phyloP scores from a whole-genome alignment of 2,113 vertebrate species.

The Thunnus maccoyii region DNA sequence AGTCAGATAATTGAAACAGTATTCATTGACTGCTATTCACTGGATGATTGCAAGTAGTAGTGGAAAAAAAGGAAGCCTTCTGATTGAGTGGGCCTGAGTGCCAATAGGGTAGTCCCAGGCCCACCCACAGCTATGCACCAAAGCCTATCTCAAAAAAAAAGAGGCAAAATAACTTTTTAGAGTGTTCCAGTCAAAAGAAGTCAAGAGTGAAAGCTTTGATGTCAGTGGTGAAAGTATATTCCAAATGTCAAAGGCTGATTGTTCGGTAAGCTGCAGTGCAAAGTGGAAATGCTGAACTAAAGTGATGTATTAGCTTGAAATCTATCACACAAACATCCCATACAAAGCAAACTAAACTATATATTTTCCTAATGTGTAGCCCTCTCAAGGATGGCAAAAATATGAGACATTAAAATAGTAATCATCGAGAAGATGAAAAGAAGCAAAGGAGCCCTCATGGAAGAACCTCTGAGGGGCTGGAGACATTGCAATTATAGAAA shows the following conservation, averaged over 20 bases:
- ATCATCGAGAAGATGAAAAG: constrained; percentile 64
- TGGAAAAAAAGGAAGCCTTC: no score
- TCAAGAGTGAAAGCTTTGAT: neutral
- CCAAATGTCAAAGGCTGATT: constrained; percentile 17
- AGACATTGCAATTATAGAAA: constrained; percentile 87
- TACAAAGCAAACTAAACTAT: neutral
- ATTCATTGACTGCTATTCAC: no score
- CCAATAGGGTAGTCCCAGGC: no score
- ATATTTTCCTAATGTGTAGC: constrained; percentile 18
- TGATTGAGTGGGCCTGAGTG: no score
- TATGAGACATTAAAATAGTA: constrained; percentile 51
- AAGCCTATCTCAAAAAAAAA: constrained; percentile 1
- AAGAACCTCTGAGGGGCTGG: constrained; percentile 71
- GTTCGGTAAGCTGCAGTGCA: neutral
- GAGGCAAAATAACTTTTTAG: neutral
- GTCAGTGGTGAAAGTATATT: neutral
- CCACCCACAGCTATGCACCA: no score
- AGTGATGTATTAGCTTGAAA: constrained; percentile 30
- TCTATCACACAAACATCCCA: constrained; percentile 10
- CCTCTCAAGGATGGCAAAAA: constrained; percentile 44
- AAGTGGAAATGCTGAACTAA: constrained; percentile 24
- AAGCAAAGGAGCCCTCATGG: constrained; percentile 58
- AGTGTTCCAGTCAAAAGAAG: constrained; percentile 13
- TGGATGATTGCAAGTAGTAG: no score
- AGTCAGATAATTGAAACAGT: no score